These are phyloP conservation scores for Eueides isabella DNA, from an alignment of 1,140 invertebrate genomes.

Conservation along the genomic window DNA sequence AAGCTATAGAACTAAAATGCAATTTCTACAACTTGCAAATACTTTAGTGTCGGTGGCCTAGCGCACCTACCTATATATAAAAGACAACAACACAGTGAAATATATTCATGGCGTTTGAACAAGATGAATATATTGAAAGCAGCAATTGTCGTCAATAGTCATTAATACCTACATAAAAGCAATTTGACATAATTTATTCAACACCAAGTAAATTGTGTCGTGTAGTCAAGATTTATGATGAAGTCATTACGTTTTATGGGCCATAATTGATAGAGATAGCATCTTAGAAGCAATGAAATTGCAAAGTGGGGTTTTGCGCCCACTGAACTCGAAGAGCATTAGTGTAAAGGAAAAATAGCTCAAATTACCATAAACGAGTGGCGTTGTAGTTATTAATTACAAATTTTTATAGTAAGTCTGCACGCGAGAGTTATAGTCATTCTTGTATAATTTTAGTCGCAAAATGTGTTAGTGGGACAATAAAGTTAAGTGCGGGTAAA, in stretches of 20 bases:
- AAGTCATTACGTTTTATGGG: slow-evolving; percentile 80
- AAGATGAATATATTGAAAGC: background rate
- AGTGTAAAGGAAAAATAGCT: slow-evolving; percentile 66
- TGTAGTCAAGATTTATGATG: slow-evolving; percentile 79
- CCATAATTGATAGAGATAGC: slow-evolving; percentile 79
- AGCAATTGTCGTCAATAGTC: slow-evolving; percentile 41
- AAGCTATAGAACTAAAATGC: too few species aligned
- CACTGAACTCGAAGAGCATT: slow-evolving; percentile 69
- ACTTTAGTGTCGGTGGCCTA: too few species aligned
- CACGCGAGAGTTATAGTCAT: slow-evolving; percentile 60
- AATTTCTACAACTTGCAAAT: too few species aligned
- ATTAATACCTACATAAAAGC: slow-evolving; percentile 59
- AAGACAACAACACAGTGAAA: too few species aligned
- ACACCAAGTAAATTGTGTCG: slow-evolving; percentile 75
- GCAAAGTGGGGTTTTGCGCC: slow-evolving; percentile 70
- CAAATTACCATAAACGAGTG: slow-evolving; percentile 68
- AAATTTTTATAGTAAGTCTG: slow-evolving; percentile 62
- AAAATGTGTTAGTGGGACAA: slow-evolving; percentile 23
- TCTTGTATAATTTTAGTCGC: slow-evolving; percentile 52
- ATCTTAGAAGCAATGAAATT: slow-evolving; percentile 72
- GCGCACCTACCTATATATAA: too few species aligned
- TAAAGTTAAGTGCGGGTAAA: slow-evolving; percentile 20
- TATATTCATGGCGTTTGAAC: background rate
- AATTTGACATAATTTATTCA: slow-evolving; percentile 76
- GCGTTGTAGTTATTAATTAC: slow-evolving; percentile 74